Evolutionary conservation across 2,888 invertebrate genomes (phyloP).

Genomic region (Cataglyphis livida): DNA sequence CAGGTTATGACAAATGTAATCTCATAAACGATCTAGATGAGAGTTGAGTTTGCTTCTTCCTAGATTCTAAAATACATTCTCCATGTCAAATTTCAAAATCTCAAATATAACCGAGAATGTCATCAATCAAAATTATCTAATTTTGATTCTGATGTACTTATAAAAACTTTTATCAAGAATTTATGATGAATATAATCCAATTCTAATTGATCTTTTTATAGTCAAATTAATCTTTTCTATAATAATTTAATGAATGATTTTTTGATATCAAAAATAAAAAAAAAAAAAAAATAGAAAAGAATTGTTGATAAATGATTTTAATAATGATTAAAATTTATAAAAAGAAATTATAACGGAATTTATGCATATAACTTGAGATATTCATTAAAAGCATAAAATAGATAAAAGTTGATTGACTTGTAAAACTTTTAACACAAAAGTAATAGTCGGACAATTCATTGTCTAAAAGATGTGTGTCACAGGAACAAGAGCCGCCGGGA

Average conservation of each 20-base stretch:
- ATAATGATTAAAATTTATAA: neutral
- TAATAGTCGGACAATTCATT: slow-evolving; percentile 28
- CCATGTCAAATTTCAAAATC: neutral
- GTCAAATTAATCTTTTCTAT: slow-evolving; percentile 6
- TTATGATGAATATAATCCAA: neutral
- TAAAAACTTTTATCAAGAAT: neutral
- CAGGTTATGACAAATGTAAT: slow-evolving; percentile 68
- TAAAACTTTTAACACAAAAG: slow-evolving; percentile 1
- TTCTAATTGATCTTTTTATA: neutral
- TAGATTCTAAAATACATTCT: neutral
- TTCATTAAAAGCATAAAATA: neutral
- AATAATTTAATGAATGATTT: neutral
- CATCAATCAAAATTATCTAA: neutral
- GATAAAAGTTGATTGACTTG: neutral
- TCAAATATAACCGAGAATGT: neutral
- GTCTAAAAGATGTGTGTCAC: neutral
- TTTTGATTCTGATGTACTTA: neutral
- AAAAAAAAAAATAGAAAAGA: neutral
- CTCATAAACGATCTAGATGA: slow-evolving; percentile 75
- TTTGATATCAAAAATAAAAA: neutral
- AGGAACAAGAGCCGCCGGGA: slow-evolving; percentile 31
- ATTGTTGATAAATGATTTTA: neutral
- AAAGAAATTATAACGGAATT: too few species aligned
- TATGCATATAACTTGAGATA: neutral
- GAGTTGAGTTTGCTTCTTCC: slow-evolving; percentile 66